Conservation (phyloP, 1,140 invertebrate genomes). For the Sminthurinus signatus region DNA sequence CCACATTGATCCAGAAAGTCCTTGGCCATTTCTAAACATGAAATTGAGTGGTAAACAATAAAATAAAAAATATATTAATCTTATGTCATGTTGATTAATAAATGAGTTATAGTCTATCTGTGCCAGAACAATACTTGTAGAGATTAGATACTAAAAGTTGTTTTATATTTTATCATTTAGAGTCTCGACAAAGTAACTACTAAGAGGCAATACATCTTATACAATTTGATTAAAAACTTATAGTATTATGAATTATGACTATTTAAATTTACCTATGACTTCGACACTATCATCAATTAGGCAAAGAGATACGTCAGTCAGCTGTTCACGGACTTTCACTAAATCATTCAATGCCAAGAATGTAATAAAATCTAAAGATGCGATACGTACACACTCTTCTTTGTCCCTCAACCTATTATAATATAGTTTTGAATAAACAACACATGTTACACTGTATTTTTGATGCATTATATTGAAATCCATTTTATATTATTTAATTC, state of each 20-base stretch:
- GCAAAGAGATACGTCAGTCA: slow-evolving; percentile 23
- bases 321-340: slow-evolving; percentile 26
- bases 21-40: slow-evolving; percentile 26
- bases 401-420: slow-evolving; percentile 7
- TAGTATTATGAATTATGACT: too few species aligned
- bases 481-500: too few species aligned
- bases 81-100: not conserved
- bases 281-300: slow-evolving; percentile 17
- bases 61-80: too few species aligned
- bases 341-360: slow-evolving; percentile 31
- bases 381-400: slow-evolving; percentile 12
- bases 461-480: not conserved
- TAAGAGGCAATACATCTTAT: not conserved
- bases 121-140: too few species aligned
- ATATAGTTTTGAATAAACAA: not conserved
- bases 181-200: too few species aligned
- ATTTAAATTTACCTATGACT: slow-evolving; percentile 19
- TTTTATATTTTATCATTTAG: too few species aligned
- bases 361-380: slow-evolving; percentile 32
- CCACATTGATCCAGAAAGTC: slow-evolving; percentile 29
- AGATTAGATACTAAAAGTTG: too few species aligned
- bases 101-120: too few species aligned
- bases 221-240: not conserved
- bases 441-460: slow-evolving; percentile 1
- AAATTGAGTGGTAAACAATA: not conserved